phyloP scores from a whole-genome alignment of 2,113 vertebrate genomes.

The Callionymus lyra region DNA sequence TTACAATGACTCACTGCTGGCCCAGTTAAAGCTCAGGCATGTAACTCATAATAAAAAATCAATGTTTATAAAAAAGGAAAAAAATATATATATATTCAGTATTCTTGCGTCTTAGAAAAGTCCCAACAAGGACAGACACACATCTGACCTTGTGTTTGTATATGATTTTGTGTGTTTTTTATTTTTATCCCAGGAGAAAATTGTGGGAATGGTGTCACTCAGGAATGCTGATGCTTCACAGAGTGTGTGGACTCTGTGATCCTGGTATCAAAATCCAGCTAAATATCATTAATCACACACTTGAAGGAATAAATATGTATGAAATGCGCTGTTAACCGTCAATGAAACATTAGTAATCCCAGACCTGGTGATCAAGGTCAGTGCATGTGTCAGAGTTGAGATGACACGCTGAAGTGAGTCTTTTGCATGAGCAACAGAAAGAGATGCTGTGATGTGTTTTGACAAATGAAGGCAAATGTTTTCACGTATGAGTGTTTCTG shows the following conservation, averaged over 20 bases:
- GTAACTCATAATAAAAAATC: too few relatives aligned
- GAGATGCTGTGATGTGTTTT: too few relatives aligned
- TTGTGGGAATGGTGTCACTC: constrained; percentile 34
- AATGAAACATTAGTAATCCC: constrained; percentile 40
- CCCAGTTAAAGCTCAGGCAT: too few relatives aligned
- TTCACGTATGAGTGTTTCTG: constrained; percentile 19
- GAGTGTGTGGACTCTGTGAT: constrained; percentile 9
- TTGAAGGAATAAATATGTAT: constrained; percentile 15
- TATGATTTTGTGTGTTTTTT: constrained; percentile 1
- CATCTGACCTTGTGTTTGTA: too few relatives aligned
- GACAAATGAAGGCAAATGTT: constrained; percentile 6
- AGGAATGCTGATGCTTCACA: constrained; percentile 29
- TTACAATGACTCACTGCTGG: too few relatives aligned
- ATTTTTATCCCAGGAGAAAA: constrained; percentile 6
- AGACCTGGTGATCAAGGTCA: constrained; percentile 33
- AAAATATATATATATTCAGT: too few relatives aligned
- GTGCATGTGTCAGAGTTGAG: too few relatives aligned
- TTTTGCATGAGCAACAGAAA: background rate
- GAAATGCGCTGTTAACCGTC: constrained; percentile 31
- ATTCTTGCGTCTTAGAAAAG: too few relatives aligned
- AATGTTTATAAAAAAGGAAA: too few relatives aligned
- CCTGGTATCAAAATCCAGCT: constrained; percentile 12
- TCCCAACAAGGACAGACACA: too few relatives aligned
- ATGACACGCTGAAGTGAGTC: constrained; percentile 30
- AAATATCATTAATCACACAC: constrained; percentile 21